Base-by-base conservation (phyloP, 2,888 invertebrate species). In the Linyphia triangularis region DNA sequence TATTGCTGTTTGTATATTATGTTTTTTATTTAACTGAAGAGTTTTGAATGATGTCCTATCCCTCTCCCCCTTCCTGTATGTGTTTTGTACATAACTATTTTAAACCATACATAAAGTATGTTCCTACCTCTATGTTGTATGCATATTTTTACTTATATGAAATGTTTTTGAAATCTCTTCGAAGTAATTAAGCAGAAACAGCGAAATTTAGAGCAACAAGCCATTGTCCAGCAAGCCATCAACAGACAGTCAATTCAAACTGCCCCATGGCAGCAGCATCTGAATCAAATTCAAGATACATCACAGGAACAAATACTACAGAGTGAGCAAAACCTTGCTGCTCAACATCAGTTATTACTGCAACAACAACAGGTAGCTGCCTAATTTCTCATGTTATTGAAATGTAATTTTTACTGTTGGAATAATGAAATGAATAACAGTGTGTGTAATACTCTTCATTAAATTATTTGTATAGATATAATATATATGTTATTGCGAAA, bases 301-400 rank as follows among this genome's bases (percentile, higher is more conserved):
- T 88, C 86, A 13, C 96, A 96, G 92, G 97, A 98, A 92, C 98
- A 99, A 94, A 97, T 99, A 90, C 95, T 95, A 91, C 98, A 99
- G 93, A 98, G 98, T 92, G 99, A 99, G 93, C 96, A 96, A 92
- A 99, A 99, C 94, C 94, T 99, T 90, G 96, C 96, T 91, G 99
- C 98, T 81, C 99, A 99, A 92, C 97, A 98, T 93, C 95, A 97
- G 92, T 97, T 97, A 92, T 93, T 95, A 92, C 92, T 92, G 89
- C 96, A 97, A 92, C 97, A 98, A 93, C 98, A 98, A 93, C 97
- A 97, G 93, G 95, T 96, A 90, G 95, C 13, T 13, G n/a, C n/a
- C n/a, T 40, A 10, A 40, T 40, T 40, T 40, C 13, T 40, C 40
- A 0, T 40, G 1, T 2, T 1, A 61, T 19, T 19, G 19, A 10